These are phyloP conservation scores for Excalfactoria chinensis DNA, from an alignment of 2,113 vertebrate genomes.

Conservation along the genomic window DNA sequence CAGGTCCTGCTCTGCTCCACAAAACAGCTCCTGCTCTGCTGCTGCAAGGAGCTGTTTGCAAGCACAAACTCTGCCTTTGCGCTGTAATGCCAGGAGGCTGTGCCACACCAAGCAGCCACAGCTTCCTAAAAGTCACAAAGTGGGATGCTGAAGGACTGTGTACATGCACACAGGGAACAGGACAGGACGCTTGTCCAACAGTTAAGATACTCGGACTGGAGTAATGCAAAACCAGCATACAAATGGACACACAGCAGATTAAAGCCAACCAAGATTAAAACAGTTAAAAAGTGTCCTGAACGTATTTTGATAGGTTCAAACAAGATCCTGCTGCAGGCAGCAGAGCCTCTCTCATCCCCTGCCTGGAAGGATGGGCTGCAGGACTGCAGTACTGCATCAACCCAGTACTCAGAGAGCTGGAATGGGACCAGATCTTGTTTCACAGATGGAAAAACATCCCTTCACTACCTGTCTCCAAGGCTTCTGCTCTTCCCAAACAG, in stretches of 20 bases:
- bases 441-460: conserved; percentile 9
- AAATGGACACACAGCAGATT: conserved; percentile 33
- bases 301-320: background rate
- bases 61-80: background rate
- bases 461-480: background rate
- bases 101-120: background rate
- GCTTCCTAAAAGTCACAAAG: background rate
- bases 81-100: background rate
- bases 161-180: background rate
- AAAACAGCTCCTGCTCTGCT: background rate
- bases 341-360: background rate
- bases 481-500: conserved; percentile 17
- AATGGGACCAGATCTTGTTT: background rate
- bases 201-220: conserved; percentile 6
- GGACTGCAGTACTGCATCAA: background rate
- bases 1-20: background rate
- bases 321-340: background rate
- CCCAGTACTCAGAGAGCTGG: background rate
- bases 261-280: conserved; percentile 66
- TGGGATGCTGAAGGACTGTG: background rate
- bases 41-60: background rate
- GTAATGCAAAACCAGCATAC: conserved; percentile 49
- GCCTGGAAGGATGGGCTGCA: background rate
- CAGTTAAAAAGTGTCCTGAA: conserved; percentile 39
- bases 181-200: background rate